Conservation (phyloP, 1,140 invertebrate genomes). For the Pseudomyrmex pallidus region DNA sequence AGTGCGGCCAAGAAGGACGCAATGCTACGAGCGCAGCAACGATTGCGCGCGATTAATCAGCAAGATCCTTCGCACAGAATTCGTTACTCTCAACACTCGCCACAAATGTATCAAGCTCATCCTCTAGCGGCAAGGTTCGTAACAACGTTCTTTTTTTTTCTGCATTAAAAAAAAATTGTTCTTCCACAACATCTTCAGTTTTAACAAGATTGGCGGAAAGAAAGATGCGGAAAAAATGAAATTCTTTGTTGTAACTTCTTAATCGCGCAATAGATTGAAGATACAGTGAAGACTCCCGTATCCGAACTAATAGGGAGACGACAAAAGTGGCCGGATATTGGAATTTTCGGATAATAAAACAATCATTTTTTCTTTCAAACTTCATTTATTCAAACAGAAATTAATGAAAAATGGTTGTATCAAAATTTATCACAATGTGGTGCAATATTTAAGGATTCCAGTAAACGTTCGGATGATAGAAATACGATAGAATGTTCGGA, state of each 20-base stretch:
- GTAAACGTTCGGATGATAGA: no score
- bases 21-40: slow-evolving; percentile 28
- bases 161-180: background rate
- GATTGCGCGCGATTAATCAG: slow-evolving; percentile 50
- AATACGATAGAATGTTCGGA: no score
- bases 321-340: no score
- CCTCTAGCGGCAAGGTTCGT: slow-evolving; percentile 55
- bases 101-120: slow-evolving; percentile 24
- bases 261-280: background rate
- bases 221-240: background rate
- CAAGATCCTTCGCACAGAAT: slow-evolving; percentile 39
- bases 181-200: background rate
- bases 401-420: no score
- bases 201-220: background rate
- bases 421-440: no score
- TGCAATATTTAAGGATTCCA: no score
- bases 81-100: slow-evolving; percentile 38
- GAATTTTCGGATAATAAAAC: no score
- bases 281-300: no score
- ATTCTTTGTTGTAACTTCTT: background rate
- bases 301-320: no score
- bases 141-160: slow-evolving; percentile 15
- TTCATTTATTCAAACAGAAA: no score
- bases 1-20: slow-evolving; percentile 48
- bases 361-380: no score